Conservation (phyloP, 2,888 invertebrate genomes). For the Rhagonycha fulva region DNA sequence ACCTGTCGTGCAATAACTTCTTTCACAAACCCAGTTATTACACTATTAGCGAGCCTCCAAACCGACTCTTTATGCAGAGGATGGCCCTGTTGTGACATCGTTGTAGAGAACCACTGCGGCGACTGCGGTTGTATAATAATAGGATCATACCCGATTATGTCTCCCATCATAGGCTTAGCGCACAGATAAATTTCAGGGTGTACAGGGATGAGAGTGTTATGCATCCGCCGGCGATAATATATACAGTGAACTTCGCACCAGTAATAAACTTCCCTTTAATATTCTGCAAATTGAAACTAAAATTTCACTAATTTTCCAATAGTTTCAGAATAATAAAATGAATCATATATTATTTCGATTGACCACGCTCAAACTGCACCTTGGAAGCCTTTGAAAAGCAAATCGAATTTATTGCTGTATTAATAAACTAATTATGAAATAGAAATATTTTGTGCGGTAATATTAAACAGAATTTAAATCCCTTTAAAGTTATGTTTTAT, state of each 20-base stretch:
- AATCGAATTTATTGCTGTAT: not conserved
- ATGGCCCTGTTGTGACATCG: conserved; percentile 15
- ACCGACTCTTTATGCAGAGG: conserved; percentile 1
- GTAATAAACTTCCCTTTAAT: conserved; percentile 13
- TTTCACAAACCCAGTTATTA: not conserved
- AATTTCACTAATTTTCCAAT: not conserved
- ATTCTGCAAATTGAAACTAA: conserved; percentile 9
- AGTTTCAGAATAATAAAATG: not conserved
- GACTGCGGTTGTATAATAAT: conserved; percentile 52
- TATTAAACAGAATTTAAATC: not conserved
- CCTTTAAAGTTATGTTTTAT: not conserved
- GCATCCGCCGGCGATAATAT: conserved; percentile 25
- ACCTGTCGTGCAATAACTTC: not conserved
- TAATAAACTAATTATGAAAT: not conserved
- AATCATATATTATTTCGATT: not conserved
- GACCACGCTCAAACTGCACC: not conserved
- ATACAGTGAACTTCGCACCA: conserved; percentile 9
- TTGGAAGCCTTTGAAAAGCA: not conserved
- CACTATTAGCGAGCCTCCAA: conserved; percentile 5
- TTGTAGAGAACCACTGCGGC: conserved; percentile 26
- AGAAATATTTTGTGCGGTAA: too few relatives aligned
- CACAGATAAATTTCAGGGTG: conserved; percentile 49
- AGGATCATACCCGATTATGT: conserved; percentile 54
- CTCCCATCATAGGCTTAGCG: conserved; percentile 53
- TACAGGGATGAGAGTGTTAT: conserved; percentile 32